Evolutionary conservation across 2,113 vertebrate species (phyloP).

Genomic region (Marmota flaviventris): DNA sequence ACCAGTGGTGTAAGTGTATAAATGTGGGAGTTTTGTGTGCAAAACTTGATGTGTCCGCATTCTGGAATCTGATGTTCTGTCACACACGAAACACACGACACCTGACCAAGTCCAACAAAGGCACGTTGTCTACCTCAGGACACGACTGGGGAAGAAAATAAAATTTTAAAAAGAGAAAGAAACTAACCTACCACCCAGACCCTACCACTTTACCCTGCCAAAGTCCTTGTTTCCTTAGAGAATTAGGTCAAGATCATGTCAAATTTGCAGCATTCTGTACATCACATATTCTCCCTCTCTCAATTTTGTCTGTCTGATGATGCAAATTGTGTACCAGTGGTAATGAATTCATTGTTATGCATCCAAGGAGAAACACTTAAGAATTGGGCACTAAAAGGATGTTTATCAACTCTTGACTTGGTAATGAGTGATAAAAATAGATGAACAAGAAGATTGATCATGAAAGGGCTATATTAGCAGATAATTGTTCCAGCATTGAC

Average conservation of each 20-base stretch:
- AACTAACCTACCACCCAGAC: conserved; percentile 56
- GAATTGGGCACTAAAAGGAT: conserved; percentile 93
- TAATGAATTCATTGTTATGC: conserved; percentile 92
- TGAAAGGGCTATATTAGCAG: conserved; percentile 86
- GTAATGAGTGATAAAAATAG: conserved; percentile 91
- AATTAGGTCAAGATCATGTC: conserved; percentile 86
- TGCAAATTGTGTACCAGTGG: conserved; percentile 93
- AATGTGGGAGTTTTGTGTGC: conserved; percentile 87
- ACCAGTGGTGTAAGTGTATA: conserved; percentile 85
- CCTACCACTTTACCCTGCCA: conserved; percentile 76
- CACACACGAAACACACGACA: conserved; percentile 81
- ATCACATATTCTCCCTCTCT: conserved; percentile 89
- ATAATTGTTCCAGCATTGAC: conserved; percentile 87
- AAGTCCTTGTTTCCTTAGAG: conserved; percentile 86
- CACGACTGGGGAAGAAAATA: conserved; percentile 78
- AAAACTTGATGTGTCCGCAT: conserved; percentile 84
- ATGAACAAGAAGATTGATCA: conserved; percentile 86
- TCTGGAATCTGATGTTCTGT: conserved; percentile 86
- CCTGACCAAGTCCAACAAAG: conserved; percentile 81
- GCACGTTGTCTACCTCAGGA: conserved; percentile 80
- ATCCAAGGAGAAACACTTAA: conserved; percentile 92
- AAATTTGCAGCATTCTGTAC: conserved; percentile 89
- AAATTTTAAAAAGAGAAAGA: neutral
- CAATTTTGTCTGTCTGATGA: conserved; percentile 89
- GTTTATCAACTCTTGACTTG: conserved; percentile 91